Percentiles rank a stretch among this genome's conserved stretches.
These are phyloP conservation scores for Neotragus moschatus DNA, from an alignment of 2,113 vertebrate genomes.

Conservation along the genomic window DNA sequence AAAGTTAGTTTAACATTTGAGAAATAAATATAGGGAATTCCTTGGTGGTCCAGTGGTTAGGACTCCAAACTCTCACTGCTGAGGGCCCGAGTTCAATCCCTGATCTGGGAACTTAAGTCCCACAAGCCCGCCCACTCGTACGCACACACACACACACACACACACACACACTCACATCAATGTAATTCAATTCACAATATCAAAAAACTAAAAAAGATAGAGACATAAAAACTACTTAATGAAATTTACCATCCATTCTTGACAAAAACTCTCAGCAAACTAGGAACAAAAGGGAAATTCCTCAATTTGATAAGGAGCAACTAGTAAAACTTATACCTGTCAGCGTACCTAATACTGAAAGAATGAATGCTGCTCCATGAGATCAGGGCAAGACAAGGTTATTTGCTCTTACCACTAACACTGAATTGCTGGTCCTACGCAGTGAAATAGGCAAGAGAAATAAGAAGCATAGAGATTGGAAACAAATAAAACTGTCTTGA, in stretches of 20 bases:
- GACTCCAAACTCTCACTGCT: neutral
- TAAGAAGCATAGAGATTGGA: neutral
- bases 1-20: neutral
- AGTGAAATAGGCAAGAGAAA: neutral
- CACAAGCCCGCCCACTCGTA: accelerated
- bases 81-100: neutral
- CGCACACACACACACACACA: accelerated
- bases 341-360: neutral
- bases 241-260: neutral
- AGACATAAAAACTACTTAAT: neutral
- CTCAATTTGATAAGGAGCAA: neutral
- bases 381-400: neutral
- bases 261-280: neutral
- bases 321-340: neutral
- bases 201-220: neutral
- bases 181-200: neutral
- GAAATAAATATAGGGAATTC: neutral
- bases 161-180: neutral
- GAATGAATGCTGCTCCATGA: neutral
- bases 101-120: neutral
- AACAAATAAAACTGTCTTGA: neutral
- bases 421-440: neutral
- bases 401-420: neutral
- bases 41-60: neutral
- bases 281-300: neutral